Evolutionary conservation across 2,797 vertebrate species (phyloP).

Genomic region (Sorex maritimensis): DNA sequence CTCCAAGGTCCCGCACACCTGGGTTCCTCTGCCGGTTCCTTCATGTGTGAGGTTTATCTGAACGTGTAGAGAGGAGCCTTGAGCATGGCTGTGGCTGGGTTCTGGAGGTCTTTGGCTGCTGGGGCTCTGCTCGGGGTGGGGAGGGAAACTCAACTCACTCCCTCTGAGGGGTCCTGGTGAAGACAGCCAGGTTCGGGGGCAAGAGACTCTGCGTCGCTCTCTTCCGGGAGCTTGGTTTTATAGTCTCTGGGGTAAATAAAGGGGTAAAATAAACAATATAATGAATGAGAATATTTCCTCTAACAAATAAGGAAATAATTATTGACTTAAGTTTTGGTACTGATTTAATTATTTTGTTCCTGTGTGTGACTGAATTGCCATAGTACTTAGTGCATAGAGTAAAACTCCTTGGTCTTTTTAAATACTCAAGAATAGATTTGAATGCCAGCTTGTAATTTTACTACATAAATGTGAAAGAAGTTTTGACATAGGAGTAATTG

Average conservation of each 20-base stretch:
- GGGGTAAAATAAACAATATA: slow-evolving; percentile 69
- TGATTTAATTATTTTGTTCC: slow-evolving; percentile 78
- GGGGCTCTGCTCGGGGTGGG: no score
- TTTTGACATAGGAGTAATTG: slow-evolving; percentile 59
- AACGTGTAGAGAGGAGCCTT: no score
- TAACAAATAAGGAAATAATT: slow-evolving; percentile 77
- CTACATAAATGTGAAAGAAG: slow-evolving; percentile 62
- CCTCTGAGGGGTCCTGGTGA: no score
- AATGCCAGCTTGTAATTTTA: slow-evolving; percentile 54
- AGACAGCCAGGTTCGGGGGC: no score
- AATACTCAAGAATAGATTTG: slow-evolving; percentile 60
- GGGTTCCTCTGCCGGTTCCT: no score
- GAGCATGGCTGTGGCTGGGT: no score
- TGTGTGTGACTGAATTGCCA: slow-evolving; percentile 62
- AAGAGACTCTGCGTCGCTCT: no score
- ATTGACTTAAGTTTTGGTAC: slow-evolving; percentile 72
- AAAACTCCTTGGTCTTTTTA: background rate
- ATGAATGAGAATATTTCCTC: slow-evolving; percentile 70
- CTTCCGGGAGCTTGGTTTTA: no score
- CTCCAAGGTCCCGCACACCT: no score
- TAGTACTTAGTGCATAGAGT: slow-evolving; percentile 31
- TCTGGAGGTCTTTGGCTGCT: no score
- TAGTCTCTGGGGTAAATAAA: slow-evolving; percentile 22
- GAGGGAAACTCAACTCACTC: no score
- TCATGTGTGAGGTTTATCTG: no score